These are phyloP conservation scores for Brachionus calyciflorus DNA, from an alignment of 1,140 invertebrate species.

Conservation along the genomic window DNA sequence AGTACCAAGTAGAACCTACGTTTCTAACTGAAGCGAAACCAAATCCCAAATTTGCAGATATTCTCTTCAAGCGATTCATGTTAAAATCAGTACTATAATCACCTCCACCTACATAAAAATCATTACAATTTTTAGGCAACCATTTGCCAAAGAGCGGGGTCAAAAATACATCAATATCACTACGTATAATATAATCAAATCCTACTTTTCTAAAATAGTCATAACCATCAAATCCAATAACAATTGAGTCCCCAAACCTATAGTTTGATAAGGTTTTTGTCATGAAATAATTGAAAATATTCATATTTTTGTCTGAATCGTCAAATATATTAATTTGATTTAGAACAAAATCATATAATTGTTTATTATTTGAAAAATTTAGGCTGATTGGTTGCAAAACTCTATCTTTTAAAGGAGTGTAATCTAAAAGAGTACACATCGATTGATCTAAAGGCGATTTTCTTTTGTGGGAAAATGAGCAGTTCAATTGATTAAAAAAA, in stretches of 20 bases:
- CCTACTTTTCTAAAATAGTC: neutral
- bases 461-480: constrained; percentile 9
- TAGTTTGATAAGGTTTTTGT: neutral
- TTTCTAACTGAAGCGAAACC: neutral
- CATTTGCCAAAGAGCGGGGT: constrained; percentile 22
- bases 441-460: neutral
- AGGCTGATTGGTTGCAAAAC: neutral
- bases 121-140: constrained; percentile 27
- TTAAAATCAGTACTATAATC: constrained; percentile 36
- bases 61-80: constrained; percentile 2
- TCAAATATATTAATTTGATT: constrained; percentile 23
- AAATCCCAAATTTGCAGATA: neutral
- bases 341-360: constrained; percentile 4
- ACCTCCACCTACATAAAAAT: constrained; percentile 41
- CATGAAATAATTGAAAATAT: constrained; percentile 4
- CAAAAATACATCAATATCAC: constrained; percentile 44
- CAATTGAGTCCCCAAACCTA: constrained; percentile 39
- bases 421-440: constrained; percentile 20
- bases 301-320: neutral
- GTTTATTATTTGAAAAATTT: neutral
- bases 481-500: constrained; percentile 29
- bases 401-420: neutral
- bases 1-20: constrained; percentile 44
- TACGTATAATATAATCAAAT: constrained; percentile 23
- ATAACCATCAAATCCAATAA: constrained; percentile 43